Evolutionary conservation across 2,888 invertebrate species (phyloP), one percentile per base, ranked within the genome.

Genomic region (Phlogophora meticulosa): DNA sequence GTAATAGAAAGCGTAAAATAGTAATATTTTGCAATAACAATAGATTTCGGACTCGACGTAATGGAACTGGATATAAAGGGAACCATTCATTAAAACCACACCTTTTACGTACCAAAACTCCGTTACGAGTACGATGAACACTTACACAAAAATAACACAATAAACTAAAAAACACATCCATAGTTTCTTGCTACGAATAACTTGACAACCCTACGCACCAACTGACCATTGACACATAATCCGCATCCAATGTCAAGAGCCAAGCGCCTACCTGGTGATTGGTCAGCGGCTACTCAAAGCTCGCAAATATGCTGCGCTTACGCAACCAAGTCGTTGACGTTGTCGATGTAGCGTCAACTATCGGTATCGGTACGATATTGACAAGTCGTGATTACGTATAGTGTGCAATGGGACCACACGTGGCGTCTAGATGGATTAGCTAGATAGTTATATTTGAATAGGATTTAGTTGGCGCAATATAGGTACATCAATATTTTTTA

Each of bases 181-280:
- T 2, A 4, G 0, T 28, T 45, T 45, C 20, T 34, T 9, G 4
- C 13, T 2, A 34, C 36, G 0, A 57, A 4, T 2, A 32, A 34
- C 57, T 34, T 52, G 48, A 64, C 68, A 78, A 46, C 85, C 80
- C 70, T 82, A 68, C 9, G 1, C 0, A 24, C 10, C 34, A 64
- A 76, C 63, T 72, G 69, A 72, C 62, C 72, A 82, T 84, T 86
- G 84, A 81, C 76, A 80, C 78, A 82, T 83, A 83, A 82, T 82
- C 85, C 82, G 82, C 76, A 80, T 80, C 80, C 91, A 90, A 91
- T 91, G 90, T 90, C 90, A 88, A 87, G 85, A 85, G 81, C 85
- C 61, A 80, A 84, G 81, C 82, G 78, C 79, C 77, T 73, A 61
- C 62, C 57, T 58, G 63, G 60, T 60, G 78, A 78, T 81, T 81